Conservation (phyloP, 2,888 invertebrate genomes). For the Zaprionus obscuricornis region DNA sequence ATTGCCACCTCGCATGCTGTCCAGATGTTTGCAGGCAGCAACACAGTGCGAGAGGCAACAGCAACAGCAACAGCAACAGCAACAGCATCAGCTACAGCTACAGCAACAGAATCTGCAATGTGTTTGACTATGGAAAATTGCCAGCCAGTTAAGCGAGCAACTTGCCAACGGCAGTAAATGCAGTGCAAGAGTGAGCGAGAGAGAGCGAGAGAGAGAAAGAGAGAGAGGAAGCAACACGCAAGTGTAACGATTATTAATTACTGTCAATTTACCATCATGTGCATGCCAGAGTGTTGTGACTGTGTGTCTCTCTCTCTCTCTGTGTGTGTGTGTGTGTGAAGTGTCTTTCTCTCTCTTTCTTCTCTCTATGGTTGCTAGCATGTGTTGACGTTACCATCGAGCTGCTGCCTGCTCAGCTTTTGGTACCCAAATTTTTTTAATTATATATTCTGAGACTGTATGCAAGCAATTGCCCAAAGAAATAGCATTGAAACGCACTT, state of each 20-base stretch:
- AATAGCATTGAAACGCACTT: background rate
- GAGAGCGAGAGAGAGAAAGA: background rate
- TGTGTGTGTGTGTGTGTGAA: constrained; percentile 2
- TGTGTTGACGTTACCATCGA: constrained; percentile 29
- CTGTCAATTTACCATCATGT: constrained; percentile 47
- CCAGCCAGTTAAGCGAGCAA: constrained; percentile 45
- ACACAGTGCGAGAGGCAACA: too few relatives aligned
- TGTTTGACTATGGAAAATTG: constrained; percentile 28
- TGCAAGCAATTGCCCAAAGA: constrained; percentile 19
- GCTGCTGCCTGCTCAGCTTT: constrained; percentile 14
- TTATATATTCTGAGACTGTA: constrained; percentile 40
- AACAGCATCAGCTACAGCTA: too few relatives aligned
- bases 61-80: too few relatives aligned
- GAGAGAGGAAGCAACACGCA: background rate
- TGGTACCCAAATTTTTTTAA: constrained; percentile 50
- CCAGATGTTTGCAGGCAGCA: constrained; percentile 35
- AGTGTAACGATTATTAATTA: constrained; percentile 60
- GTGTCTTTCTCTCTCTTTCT: background rate
- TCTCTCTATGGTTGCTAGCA: constrained; percentile 7
- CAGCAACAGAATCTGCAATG: too few relatives aligned
- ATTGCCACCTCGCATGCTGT: constrained; percentile 44
- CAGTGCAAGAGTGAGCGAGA: background rate
- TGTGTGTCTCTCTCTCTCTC: constrained; percentile 1
- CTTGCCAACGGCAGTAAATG: constrained; percentile 42
- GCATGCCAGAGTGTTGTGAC: constrained; percentile 1